Base-by-base conservation (phyloP, 2,797 vertebrate genomes). In the Eurystomus glaucurus region DNA sequence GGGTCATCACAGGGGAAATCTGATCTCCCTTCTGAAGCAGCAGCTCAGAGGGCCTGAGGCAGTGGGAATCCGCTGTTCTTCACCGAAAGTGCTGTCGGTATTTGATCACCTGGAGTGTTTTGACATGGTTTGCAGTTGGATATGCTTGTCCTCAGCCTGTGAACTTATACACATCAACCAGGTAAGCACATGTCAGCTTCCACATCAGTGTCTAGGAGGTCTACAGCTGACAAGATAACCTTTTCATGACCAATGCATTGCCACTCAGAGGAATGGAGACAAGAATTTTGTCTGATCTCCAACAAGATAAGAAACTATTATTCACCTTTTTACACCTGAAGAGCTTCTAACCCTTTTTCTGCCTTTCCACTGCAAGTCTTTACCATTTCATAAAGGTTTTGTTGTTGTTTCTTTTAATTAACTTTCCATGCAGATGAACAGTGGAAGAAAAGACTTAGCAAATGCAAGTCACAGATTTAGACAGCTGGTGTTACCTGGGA, bases 41-140 rank as follows among this genome's bases (percentile, higher is more conserved):
- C 85, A 62, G 95, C 88, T 55, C 65, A 3, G 45, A 92, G 71
- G 70, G 94, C 90, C 80, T 0, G 68, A 72, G 95, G 96, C 90
- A 0, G n/a, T 57, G 86, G 85, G 91, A 89, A 96, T 74, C 87
- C 50, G 79, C 93, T 28, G 77, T 60, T 90, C 85, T 37, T 82
- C 88, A 92, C 90, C 1, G 1, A 61, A 93, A 96, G 95, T 81
- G 95, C 94, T 19, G 72, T 33, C 2, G 3, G 89, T 57, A 90
- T 97, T 95, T 95, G 95, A 96, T 97, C 96, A 92, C 45, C 92
- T 57, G 3, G 37, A 70, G 90, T 94, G 94, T 96, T 95, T 96
- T 96, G 94, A 95, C 95, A 93, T 72, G 74, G 91, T 45, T 86
- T 74, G 91, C 85, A 85, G 91, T 78, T 71, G 93, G 93, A 85